A percentile compares a stretch with the other conserved stretches of the same genome.
These are phyloP conservation scores for Hypolimnas misippus DNA, from an alignment of 2,888 invertebrate species.

Conservation along the genomic window DNA sequence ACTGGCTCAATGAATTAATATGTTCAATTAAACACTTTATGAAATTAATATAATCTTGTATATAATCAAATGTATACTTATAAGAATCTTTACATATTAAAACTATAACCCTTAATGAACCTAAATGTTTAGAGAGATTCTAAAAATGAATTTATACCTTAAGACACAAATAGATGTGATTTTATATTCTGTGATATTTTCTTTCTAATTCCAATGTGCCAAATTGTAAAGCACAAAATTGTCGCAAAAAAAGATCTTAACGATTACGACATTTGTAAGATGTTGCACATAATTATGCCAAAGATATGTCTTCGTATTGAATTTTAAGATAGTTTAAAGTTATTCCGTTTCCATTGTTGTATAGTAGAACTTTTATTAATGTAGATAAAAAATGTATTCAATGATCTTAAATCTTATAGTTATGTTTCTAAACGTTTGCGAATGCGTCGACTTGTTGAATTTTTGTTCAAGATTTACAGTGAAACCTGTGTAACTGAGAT, in stretches of 20 bases:
- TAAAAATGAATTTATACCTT: conserved; percentile 18
- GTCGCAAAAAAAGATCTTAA: conserved; percentile 1
- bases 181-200: conserved; percentile 35
- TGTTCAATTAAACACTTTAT: background rate
- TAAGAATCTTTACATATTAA: background rate
- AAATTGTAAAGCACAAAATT: conserved; percentile 25
- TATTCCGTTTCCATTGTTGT: background rate
- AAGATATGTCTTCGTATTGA: conserved; percentile 1
- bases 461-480: too few species aligned
- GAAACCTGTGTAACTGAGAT: too few species aligned
- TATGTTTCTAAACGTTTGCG: too few species aligned
- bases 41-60: background rate
- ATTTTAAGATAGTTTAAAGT: background rate
- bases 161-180: conserved; percentile 19
- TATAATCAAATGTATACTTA: conserved; percentile 16
- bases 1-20: background rate
- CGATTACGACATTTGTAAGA: too few species aligned
- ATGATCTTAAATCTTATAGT: too few species aligned
- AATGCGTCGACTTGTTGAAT: too few species aligned
- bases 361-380: background rate
- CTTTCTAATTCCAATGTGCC: conserved; percentile 27
- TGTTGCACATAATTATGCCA: too few species aligned
- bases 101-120: background rate
- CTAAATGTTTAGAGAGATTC: background rate
- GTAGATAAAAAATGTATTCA: background rate